Evolutionary conservation across 2,888 invertebrate genomes (phyloP).

Genomic region (Papilio elwesi): DNA sequence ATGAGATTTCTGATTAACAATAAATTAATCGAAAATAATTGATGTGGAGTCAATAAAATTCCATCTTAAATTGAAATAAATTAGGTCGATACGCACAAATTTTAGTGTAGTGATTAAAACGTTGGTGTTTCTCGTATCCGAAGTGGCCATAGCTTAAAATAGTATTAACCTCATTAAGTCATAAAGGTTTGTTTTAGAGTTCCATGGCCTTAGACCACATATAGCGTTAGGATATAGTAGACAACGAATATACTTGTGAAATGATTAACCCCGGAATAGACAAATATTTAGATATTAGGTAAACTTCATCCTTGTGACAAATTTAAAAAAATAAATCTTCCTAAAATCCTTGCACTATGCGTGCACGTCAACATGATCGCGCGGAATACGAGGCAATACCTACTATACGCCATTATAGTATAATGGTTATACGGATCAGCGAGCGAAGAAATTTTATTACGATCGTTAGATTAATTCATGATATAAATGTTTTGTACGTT

Average conservation of each 20-base stretch:
- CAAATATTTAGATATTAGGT: slow-evolving; percentile 33
- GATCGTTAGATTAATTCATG: too few relatives aligned
- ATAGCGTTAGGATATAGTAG: slow-evolving; percentile 28
- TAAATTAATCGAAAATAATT: not conserved
- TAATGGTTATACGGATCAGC: too few relatives aligned
- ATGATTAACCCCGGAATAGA: slow-evolving; percentile 36
- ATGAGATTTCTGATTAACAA: not conserved
- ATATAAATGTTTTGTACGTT: too few relatives aligned
- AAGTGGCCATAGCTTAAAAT: slow-evolving; percentile 19
- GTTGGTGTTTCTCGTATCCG: slow-evolving; percentile 50
- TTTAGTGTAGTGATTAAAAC: slow-evolving; percentile 71
- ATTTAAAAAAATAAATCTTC: not conserved
- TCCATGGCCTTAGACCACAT: slow-evolving; percentile 24
- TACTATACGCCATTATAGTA: too few relatives aligned
- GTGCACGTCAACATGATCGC: too few relatives aligned
- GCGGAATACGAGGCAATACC: too few relatives aligned
- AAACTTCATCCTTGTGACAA: not conserved
- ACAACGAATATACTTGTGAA: slow-evolving; percentile 35
- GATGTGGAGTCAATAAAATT: slow-evolving; percentile 10
- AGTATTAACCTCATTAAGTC: slow-evolving; percentile 14
- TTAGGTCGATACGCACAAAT: slow-evolving; percentile 82
- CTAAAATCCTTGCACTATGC: too few relatives aligned
- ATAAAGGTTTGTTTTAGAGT: slow-evolving; percentile 8
- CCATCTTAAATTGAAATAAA: slow-evolving; percentile 58
- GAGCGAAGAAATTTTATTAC: too few relatives aligned